Evolutionary conservation across 2,797 vertebrate genomes (phyloP).

Genomic region (Diplodus puntazzo): DNA sequence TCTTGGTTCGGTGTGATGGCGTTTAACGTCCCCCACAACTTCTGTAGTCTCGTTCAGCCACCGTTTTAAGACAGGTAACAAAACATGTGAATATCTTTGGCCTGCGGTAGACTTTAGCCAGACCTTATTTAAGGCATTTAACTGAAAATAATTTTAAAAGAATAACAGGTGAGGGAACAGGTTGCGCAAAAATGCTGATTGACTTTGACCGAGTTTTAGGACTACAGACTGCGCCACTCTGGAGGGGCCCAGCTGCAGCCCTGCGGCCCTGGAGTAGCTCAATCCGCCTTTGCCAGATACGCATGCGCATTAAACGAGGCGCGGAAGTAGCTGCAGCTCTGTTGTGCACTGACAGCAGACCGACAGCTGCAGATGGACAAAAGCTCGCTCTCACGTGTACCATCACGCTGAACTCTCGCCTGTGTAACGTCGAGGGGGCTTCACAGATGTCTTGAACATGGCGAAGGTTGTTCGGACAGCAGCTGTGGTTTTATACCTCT

Average conservation of each 20-base stretch:
- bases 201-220: no score
- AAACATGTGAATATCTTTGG: no score
- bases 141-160: no score
- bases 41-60: no score
- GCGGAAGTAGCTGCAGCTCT: slow-evolving; percentile 12
- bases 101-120: no score
- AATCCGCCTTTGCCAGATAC: background rate
- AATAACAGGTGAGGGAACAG: no score
- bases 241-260: background rate
- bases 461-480: slow-evolving; percentile 7
- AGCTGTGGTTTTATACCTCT: slow-evolving; percentile 43
- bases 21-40: no score
- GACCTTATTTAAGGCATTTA: no score
- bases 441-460: slow-evolving; percentile 55
- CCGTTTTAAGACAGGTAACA: no score
- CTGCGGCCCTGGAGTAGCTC: background rate
- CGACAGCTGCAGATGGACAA: background rate
- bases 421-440: background rate
- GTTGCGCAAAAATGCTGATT: no score
- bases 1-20: no score
- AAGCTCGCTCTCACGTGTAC: background rate
- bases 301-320: slow-evolving; percentile 35
- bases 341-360: background rate
- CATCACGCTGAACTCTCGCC: background rate
- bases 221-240: no score